These are phyloP conservation scores for Drosophila sproati DNA, from an alignment of 1,140 invertebrate species.

Conservation along the genomic window DNA sequence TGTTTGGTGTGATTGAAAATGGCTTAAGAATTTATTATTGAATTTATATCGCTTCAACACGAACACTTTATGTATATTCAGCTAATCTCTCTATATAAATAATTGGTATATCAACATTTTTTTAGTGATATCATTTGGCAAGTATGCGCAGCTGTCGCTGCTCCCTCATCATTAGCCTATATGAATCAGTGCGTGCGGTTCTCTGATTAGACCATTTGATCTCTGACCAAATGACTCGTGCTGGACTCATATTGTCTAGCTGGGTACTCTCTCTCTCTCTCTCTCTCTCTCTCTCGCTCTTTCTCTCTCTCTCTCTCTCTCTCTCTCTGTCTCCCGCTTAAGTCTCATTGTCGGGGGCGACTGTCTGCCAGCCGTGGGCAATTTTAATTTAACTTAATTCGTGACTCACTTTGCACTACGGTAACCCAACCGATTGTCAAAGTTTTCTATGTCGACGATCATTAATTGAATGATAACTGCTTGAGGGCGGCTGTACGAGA, in stretches of 20 bases:
- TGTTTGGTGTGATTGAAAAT: conserved; percentile 82
- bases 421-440: conserved; percentile 44
- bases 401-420: conserved; percentile 58
- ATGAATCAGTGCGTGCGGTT: conserved; percentile 70
- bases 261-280: neutral
- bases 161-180: conserved; percentile 15
- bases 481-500: conserved; percentile 10
- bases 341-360: conserved; percentile 30
- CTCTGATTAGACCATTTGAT: conserved; percentile 68
- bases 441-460: conserved; percentile 33
- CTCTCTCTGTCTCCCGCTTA: conserved; percentile 18
- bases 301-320: too few relatives aligned
- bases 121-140: conserved; percentile 66
- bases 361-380: conserved; percentile 18
- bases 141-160: conserved; percentile 37
- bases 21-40: conserved; percentile 75
- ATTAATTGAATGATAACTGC: conserved; percentile 68
- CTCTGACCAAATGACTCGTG: conserved; percentile 50
- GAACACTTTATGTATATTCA: conserved; percentile 13
- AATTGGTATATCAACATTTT: conserved; percentile 18
- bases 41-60: conserved; percentile 62
- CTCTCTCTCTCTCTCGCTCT: conserved; percentile 13
- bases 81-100: conserved; percentile 49
- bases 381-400: conserved; percentile 75
- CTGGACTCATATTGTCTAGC: conserved; percentile 50